Percentiles rank a stretch among this genome's conserved stretches.
Conservation (phyloP, 2,888 invertebrate species). For the Lasioglossum leucozonium region DNA sequence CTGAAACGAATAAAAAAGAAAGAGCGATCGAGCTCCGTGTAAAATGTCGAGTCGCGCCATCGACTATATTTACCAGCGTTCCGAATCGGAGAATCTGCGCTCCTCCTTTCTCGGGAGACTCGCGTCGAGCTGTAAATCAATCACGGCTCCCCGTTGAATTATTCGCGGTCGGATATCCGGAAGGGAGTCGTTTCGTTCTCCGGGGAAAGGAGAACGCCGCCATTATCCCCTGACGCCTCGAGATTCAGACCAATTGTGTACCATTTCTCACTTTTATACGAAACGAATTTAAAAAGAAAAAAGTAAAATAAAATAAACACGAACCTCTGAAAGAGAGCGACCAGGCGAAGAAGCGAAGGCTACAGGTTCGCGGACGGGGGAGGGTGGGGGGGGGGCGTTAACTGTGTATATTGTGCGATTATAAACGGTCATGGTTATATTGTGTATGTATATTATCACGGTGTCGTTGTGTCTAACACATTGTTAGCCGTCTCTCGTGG, state of each 20-base stretch:
- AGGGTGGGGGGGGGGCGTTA: constrained; percentile 36
- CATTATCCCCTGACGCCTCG: constrained; percentile 38
- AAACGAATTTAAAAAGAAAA: constrained; percentile 55
- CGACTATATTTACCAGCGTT: constrained; percentile 30
- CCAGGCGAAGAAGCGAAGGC: constrained; percentile 13
- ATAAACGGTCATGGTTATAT: constrained; percentile 61
- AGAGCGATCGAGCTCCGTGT: background rate
- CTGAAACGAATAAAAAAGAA: background rate
- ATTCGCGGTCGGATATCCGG: background rate
- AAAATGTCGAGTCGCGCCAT: constrained; percentile 19
- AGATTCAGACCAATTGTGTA: constrained; percentile 74
- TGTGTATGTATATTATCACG: constrained; percentile 61
- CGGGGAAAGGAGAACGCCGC: constrained; percentile 12
- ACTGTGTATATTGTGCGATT: constrained; percentile 60
- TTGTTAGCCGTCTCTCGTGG: constrained; percentile 51
- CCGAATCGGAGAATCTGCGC: constrained; percentile 25
- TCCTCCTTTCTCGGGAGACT: constrained; percentile 17
- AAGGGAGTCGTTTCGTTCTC: background rate
- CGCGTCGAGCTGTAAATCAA: constrained; percentile 43
- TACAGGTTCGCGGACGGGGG: constrained; percentile 48
- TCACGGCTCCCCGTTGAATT: constrained; percentile 15
- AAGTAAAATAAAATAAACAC: no score
- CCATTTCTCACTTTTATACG: constrained; percentile 81
- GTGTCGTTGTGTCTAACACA: constrained; percentile 57
- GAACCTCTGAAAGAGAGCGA: constrained; percentile 18